phyloP scores from a whole-genome alignment of 2,888 invertebrate species.

The Lithophane semibrunnea region DNA sequence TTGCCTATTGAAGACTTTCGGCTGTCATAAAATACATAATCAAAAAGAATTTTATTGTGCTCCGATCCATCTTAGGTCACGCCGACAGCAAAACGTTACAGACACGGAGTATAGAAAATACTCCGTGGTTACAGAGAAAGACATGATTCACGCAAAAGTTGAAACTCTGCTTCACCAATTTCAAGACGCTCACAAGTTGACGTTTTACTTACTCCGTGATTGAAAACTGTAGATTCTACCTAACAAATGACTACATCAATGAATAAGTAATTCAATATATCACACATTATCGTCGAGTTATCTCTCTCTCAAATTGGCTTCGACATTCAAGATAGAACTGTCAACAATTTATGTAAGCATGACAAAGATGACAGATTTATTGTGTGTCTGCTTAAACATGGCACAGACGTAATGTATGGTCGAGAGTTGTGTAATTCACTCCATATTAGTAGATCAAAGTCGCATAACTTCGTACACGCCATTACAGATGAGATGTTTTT shows the following conservation, averaged over 20 bases:
- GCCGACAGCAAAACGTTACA: background rate
- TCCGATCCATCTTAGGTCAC: no score
- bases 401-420: conserved; percentile 31
- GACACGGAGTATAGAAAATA: no score
- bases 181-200: background rate
- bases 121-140: no score
- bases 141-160: background rate
- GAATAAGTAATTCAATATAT: background rate
- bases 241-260: background rate
- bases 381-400: conserved; percentile 8
- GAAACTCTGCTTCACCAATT: background rate
- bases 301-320: conserved; percentile 7
- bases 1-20: background rate
- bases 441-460: conserved; percentile 28
- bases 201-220: background rate
- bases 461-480: conserved; percentile 33
- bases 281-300: background rate
- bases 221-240: background rate
- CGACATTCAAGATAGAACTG: conserved; percentile 11
- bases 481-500: conserved; percentile 6
- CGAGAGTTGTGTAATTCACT: conserved; percentile 51
- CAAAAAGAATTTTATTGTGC: no score
- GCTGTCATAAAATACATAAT: no score
- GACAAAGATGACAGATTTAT: conserved; percentile 23
- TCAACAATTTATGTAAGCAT: conserved; percentile 15